Evolutionary conservation across 1,140 invertebrate species (phyloP), one percentile per base, ranked within the genome.

Genomic region (Scaptomyza graminum): DNA sequence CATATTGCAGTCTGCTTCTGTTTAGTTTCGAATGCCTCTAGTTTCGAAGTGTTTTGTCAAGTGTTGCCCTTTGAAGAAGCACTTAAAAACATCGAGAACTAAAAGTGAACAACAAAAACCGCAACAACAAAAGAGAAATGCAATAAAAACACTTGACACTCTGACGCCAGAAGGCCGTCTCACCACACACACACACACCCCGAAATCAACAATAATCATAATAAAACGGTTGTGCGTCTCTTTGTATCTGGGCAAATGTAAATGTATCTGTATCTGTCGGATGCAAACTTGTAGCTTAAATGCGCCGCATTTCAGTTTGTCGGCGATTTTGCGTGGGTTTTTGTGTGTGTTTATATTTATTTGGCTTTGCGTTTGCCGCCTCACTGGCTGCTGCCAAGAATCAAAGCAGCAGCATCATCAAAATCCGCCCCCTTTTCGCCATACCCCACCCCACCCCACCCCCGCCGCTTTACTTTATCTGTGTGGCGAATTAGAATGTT

Each of bases 401-500:
- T 88, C 79, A 88, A 69, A 83, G 83, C 68, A 69, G 75, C 65
- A 69, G 79, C 65, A 60, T 64, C 68, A 71, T 46, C 55, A 46
- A 54, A 57, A 61, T 46, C 52, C 73, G 44, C 55, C 67, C 68
- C 44, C 52, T 34, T 6, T 25, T 15, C 12, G 9, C 46, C 28
- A 4, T 15, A n/a, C 28, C 39, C 63, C 60, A 41, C 46, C 13
- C 12, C 16, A 37, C 37, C 12, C 46, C 15, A 12, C 12, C 31
- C 43, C 12, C 12, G 25, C 43, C 12, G 51, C 67, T 57, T 28
- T 88, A 87, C 75, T 90, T 90, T 90, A 90, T 90, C 81, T 90
- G 82, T 82, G 87, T 82, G 76, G 72, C 87, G 82, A 90, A 90
- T 90, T 90, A 87, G 87, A 90, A 90, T 90, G 88, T 90, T 90